Conservation (phyloP, 2,797 vertebrate species). For the Protosalanx chinensis region DNA sequence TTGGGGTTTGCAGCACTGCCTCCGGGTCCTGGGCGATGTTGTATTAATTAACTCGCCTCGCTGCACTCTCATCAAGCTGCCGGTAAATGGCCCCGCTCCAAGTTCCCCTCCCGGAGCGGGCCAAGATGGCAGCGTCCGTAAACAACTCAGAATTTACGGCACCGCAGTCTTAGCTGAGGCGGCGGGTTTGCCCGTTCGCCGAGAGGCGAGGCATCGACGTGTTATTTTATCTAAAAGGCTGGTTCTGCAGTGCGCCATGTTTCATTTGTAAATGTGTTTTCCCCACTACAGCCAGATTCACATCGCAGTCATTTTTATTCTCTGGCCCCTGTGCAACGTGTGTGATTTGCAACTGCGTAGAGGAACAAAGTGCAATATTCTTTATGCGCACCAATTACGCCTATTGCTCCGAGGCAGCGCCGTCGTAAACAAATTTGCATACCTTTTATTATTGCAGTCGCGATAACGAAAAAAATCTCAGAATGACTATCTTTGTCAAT, state of each 20-base stretch:
- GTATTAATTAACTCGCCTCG: slow-evolving; percentile 74
- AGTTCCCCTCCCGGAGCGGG: slow-evolving; percentile 58
- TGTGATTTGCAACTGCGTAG: slow-evolving; percentile 56
- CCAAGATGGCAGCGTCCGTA: slow-evolving; percentile 67
- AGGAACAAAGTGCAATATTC: slow-evolving; percentile 56
- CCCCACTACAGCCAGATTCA: slow-evolving; percentile 32
- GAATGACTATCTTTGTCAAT: slow-evolving; percentile 57
- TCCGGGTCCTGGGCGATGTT: slow-evolving; percentile 60
- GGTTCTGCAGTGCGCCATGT: slow-evolving; percentile 29
- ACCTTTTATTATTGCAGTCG: slow-evolving; percentile 37
- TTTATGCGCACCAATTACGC: slow-evolving; percentile 46
- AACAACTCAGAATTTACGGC: slow-evolving; percentile 66
- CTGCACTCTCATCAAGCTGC: slow-evolving; percentile 73
- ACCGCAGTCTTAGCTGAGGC: slow-evolving; percentile 51
- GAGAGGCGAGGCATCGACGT: slow-evolving; percentile 32
- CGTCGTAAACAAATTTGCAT: slow-evolving; percentile 55
- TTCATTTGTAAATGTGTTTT: slow-evolving; percentile 58
- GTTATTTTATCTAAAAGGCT: slow-evolving; percentile 24
- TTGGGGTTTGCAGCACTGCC: slow-evolving; percentile 56
- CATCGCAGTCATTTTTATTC: slow-evolving; percentile 10
- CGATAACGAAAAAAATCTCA: slow-evolving; percentile 56
- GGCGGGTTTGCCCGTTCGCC: slow-evolving; percentile 37
- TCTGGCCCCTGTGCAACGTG: slow-evolving; percentile 35
- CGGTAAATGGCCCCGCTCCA: slow-evolving; percentile 68
- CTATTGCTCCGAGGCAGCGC: slow-evolving; percentile 37